Base-by-base conservation (phyloP, 2,888 invertebrate species). In the Pantelozetes paolii region DNA sequence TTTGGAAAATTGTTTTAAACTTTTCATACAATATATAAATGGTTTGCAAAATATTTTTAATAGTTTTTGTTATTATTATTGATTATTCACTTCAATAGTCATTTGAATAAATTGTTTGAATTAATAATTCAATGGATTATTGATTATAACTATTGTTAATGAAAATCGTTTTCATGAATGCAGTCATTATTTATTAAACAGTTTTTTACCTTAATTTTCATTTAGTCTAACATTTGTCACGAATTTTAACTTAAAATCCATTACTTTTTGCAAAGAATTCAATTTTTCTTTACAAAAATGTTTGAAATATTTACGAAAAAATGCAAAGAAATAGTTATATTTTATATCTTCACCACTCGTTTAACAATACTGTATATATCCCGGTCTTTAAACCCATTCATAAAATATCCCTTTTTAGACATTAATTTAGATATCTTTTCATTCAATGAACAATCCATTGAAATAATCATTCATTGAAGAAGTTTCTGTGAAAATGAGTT, bases 381-480 rank as follows among this genome's bases (percentile, higher is more conserved):
- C 18, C 20, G 20, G 18, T 50, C 50, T 50, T 50, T 50, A 36
- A 36, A 36, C 36, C 50, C 20, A 18, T 50, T 50, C 50, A 50
- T 50, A n/a, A 50, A n/a, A 20, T n/a, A n/a, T 50, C 18, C 6
- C 6, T 50, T 50, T 45, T n/a, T 45, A 20, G 20, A 50, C 50
- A 50, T 2, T 50, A 50, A 20, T 50, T 50, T 20, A 50, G 20
- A 50, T 13, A 20, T 1, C 50, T 50, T n/a, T n/a, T 50, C 20
- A n/a, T 45, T n/a, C n/a, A 45, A 45, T 45, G 20, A 50, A 50
- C n/a, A 50, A 50, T 50, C n/a, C n/a, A n/a, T n/a, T n/a, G n/a
- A n/a, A n/a, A n/a, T n/a, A n/a, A n/a, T n/a, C n/a, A n/a, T n/a
- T n/a, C n/a, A n/a, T n/a, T n/a, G n/a, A n/a, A n/a, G n/a, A n/a